A percentile compares a stretch with the other conserved stretches of the same genome.
These are phyloP conservation scores for Coreoperca whiteheadi DNA, from an alignment of 2,113 vertebrate species.

Conservation along the genomic window DNA sequence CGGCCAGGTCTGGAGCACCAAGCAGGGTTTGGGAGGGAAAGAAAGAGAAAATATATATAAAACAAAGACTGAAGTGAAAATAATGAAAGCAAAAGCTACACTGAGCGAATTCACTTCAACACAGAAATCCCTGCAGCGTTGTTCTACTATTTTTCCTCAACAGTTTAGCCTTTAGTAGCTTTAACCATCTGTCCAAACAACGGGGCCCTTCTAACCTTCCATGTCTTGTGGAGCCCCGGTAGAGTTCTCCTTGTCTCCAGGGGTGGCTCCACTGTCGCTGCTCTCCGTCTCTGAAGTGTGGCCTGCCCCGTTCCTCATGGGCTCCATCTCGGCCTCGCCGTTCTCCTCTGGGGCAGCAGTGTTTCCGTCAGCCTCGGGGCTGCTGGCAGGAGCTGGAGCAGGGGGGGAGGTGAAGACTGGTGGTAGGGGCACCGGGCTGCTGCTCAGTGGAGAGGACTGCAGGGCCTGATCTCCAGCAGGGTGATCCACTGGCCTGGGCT, in stretches of 20 bases:
- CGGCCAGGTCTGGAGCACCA: slow-evolving; percentile 77
- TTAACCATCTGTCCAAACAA: background rate
- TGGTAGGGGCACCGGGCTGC: slow-evolving; percentile 69
- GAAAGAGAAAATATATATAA: background rate
- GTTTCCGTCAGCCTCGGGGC: slow-evolving; percentile 77
- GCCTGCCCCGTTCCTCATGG: slow-evolving; percentile 90
- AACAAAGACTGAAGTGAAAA: background rate
- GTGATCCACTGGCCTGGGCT: slow-evolving; percentile 83
- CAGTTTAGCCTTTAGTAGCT: background rate
- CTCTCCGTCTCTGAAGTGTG: slow-evolving; percentile 89
- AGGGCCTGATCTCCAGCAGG: slow-evolving; percentile 83
- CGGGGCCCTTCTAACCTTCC: slow-evolving; percentile 83
- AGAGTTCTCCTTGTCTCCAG: slow-evolving; percentile 84
- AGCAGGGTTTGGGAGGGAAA: background rate
- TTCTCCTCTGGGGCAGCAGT: slow-evolving; percentile 87
- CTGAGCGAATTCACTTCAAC: background rate
- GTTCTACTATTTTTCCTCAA: background rate
- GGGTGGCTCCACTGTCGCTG: slow-evolving; percentile 77
- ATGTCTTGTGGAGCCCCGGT: slow-evolving; percentile 77
- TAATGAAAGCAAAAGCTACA: background rate
- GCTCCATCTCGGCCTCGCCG: slow-evolving; percentile 88
- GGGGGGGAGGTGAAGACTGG: slow-evolving; percentile 55
- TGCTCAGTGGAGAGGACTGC: slow-evolving; percentile 80
- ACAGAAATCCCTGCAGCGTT: background rate
- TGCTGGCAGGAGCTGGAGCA: slow-evolving; percentile 34